Percentiles rank a stretch among this genome's conserved stretches.
Conservation (phyloP, 2,888 invertebrate species). For the Malthinus seriepunctatus region DNA sequence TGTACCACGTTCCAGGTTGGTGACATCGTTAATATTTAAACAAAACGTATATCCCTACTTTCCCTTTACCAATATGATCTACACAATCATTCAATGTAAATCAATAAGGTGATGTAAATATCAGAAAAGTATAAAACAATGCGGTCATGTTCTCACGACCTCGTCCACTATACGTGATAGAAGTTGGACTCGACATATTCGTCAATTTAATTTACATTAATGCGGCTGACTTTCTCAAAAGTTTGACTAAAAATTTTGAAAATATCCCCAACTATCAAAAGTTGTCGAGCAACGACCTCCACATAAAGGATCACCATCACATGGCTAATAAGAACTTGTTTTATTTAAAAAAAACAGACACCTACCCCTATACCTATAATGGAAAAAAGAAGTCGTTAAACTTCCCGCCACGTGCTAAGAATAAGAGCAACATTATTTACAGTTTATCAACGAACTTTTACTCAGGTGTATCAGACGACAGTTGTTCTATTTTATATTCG, state of each 20-base stretch:
- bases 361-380: conserved; percentile 37
- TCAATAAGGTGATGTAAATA: conserved; percentile 31
- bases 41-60: conserved; percentile 19
- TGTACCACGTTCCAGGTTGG: conserved; percentile 14
- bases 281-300: conserved; percentile 13
- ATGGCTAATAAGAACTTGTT: conserved; percentile 21
- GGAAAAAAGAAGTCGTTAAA: conserved; percentile 42
- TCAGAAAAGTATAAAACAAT: conserved; percentile 31
- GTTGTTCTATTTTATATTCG: conserved; percentile 19
- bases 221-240: conserved; percentile 18
- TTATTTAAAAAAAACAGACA: conserved; percentile 20
- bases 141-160: conserved; percentile 35
- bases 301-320: conserved; percentile 12
- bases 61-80: conserved; percentile 29
- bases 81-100: conserved; percentile 31
- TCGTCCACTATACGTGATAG: conserved; percentile 30
- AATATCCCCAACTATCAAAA: conserved; percentile 1
- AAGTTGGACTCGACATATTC: conserved; percentile 24
- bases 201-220: conserved; percentile 21
- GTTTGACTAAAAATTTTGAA: conserved; percentile 4
- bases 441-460: conserved; percentile 43
- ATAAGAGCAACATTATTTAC: conserved; percentile 42
- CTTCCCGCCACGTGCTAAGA: conserved; percentile 44
- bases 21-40: conserved; percentile 25
- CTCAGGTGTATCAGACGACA: conserved; percentile 41